These are phyloP conservation scores for Dorcus parallelipipedus DNA, from an alignment of 2,888 invertebrate species.

Conservation along the genomic window DNA sequence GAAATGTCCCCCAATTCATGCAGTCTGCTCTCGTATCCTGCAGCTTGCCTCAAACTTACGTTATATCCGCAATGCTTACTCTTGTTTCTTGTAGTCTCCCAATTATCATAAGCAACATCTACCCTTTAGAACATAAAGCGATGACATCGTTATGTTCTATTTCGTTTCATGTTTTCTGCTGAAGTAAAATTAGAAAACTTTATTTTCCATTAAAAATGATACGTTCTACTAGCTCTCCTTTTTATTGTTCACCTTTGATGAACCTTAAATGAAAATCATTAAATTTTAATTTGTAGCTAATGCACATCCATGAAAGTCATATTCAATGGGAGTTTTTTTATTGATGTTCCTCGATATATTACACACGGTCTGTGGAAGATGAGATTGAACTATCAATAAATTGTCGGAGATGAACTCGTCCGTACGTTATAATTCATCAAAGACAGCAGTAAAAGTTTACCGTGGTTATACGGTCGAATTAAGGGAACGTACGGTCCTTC, in stretches of 20 bases:
- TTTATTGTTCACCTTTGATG: no score
- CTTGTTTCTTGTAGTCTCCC: background rate
- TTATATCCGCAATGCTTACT: constrained; percentile 8
- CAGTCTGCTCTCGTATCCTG: constrained; percentile 29
- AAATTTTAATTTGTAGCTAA: no score
- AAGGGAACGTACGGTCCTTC: background rate
- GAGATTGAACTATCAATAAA: no score
- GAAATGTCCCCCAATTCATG: constrained; percentile 39
- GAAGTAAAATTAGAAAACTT: background rate
- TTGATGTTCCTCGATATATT: no score
- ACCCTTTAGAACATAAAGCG: background rate
- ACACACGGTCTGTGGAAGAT: no score
- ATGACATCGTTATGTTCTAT: background rate
- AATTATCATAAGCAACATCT: background rate
- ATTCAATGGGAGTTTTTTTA: no score
- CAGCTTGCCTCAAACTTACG: constrained; percentile 29
- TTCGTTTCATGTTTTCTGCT: background rate
- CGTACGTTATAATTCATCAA: no score
- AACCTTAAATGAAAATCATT: no score
- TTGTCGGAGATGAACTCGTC: no score
- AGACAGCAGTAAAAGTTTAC: no score
- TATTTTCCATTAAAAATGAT: background rate
- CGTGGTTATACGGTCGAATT: background rate
- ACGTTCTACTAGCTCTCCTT: no score
- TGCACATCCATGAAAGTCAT: no score